Evolutionary conservation across 1,140 invertebrate genomes (phyloP), one percentile per base, ranked within the genome.

Genomic region (Lineus longissimus): DNA sequence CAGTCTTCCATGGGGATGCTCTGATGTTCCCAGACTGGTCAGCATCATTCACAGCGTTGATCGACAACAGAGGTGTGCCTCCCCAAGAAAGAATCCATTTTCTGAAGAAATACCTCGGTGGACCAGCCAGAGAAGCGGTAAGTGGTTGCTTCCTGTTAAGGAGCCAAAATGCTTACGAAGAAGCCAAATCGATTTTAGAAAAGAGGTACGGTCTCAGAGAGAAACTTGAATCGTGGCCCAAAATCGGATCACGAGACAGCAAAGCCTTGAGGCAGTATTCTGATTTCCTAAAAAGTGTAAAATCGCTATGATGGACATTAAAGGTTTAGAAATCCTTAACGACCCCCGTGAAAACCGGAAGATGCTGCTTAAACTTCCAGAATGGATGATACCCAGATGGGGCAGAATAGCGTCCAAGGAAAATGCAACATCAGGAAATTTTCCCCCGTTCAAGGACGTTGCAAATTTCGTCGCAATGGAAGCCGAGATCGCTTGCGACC

Each of bases 21-120:
- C 25, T 68, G 9, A 43, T 66, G 30, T 71, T 67, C 57, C 70
- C 63, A 2, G 23, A 23, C 19, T 68, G 65, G 62, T 63, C 61
- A 41, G 30, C 87, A 63, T 89, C 89, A 85, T 92, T 92, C 51
- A 90, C 86, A 73, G 91, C 86, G 84, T 92, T 93, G 72, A 93
- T 90, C 59, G 90, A 92, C 51, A 90, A 89, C 77, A 92, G 92
- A 76, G 90, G 87, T 75, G 90, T 91, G 70, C 87, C 86, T 84
- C 89, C 92, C 87, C 76, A 86, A 86, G 73, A 84, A 65, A 71
- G 66, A 63, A 69, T 67, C 30, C 55, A 69, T 58, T 66, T 70
- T 56, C 47, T 69, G 2, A 66, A 41, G 84, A 83, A 4, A 84
- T 68, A 70, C 27, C 45, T 65, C 23, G 57, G 55, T 23, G 63